Conservation (phyloP, 2,113 vertebrate genomes). For the Corythaixoides concolor region DNA sequence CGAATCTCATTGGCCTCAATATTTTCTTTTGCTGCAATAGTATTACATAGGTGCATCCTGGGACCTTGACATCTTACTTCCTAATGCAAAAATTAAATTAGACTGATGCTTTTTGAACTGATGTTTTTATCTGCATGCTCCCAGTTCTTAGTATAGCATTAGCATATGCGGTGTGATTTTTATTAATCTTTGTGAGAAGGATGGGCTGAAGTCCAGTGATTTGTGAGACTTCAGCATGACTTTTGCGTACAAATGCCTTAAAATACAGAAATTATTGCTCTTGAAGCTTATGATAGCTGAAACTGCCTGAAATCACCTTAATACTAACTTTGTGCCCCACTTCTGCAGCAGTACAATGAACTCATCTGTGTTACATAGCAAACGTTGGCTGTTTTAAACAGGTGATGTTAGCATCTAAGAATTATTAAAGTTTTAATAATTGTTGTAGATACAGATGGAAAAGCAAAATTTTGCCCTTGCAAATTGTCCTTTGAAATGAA, state of each 20-base stretch:
- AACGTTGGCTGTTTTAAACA: background rate
- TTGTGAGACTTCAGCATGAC: background rate
- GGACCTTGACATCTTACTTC: background rate
- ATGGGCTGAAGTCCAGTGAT: background rate
- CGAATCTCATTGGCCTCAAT: conserved; percentile 28
- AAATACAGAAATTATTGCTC: background rate
- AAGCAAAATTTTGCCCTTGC: background rate
- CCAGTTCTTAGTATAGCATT: background rate
- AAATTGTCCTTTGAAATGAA: background rate
- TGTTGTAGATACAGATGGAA: background rate
- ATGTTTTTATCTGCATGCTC: background rate
- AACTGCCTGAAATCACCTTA: background rate
- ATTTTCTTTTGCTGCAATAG: conserved; percentile 16
- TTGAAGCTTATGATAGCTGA: background rate
- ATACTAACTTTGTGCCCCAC: background rate
- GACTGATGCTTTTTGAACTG: background rate
- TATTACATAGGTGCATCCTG: background rate
- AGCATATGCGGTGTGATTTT: background rate
- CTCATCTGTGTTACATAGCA: background rate
- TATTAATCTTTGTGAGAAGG: background rate
- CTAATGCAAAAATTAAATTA: background rate
- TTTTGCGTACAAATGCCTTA: background rate
- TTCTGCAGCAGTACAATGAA: background rate
- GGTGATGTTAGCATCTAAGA: background rate
- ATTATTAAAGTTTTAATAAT: background rate